Conservation (phyloP, 1,140 invertebrate species). For the Drosophila lacteicornis region DNA sequence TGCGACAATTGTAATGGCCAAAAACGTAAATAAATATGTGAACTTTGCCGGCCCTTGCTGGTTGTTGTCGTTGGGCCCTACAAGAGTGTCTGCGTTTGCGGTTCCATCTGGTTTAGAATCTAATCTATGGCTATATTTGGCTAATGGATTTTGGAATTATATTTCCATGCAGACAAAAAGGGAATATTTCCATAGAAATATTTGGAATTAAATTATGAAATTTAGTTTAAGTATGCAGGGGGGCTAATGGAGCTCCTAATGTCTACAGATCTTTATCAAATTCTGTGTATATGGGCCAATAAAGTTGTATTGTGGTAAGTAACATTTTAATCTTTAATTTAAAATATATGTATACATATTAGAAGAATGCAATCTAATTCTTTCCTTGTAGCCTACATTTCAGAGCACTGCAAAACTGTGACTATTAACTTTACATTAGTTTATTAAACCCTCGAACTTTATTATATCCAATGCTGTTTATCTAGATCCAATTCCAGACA, state of each 20-base stretch:
- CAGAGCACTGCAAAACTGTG: background rate
- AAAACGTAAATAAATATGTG: slow-evolving; percentile 30
- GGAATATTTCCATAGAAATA: too few relatives aligned
- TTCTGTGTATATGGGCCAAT: background rate
- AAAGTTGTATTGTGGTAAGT: background rate
- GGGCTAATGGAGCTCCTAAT: background rate
- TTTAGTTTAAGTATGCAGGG: background rate
- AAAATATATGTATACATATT: too few relatives aligned
- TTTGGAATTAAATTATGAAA: background rate
- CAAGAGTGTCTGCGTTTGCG: slow-evolving; percentile 19
- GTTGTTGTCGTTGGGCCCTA: background rate
- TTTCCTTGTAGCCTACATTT: slow-evolving; percentile 18
- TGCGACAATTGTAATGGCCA: slow-evolving; percentile 63
- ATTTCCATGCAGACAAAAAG: background rate
- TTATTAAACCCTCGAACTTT: slow-evolving; percentile 34
- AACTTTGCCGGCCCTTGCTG: background rate
- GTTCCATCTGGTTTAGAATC: slow-evolving; percentile 15
- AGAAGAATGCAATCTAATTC: too few relatives aligned
- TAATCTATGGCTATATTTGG: slow-evolving; percentile 29
- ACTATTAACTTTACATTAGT: slow-evolving; percentile 36
- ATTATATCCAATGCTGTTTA: slow-evolving; percentile 18
- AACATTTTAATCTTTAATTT: too few relatives aligned
- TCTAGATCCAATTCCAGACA: slow-evolving; percentile 29
- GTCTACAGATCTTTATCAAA: background rate
- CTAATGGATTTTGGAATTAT: slow-evolving; percentile 35